phyloP scores from a whole-genome alignment of 2,888 invertebrate species.

The Biston stratarius region DNA sequence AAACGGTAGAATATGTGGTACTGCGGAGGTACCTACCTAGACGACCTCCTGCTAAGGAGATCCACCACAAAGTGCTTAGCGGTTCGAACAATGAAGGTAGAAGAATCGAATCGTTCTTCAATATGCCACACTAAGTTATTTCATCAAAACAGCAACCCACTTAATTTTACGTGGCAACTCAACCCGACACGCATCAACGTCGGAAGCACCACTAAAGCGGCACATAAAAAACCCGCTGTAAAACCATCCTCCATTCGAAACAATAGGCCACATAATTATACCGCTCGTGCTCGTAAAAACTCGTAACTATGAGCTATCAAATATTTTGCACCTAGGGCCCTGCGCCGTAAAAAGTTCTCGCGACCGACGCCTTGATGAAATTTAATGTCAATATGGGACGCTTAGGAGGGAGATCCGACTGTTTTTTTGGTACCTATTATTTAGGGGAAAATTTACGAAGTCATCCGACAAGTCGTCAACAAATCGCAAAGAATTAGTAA shows the following conservation, averaged over 20 bases:
- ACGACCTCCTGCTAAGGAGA: too few relatives aligned
- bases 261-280: constrained; percentile 74
- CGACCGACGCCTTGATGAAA: constrained; percentile 46
- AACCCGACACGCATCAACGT: constrained; percentile 41
- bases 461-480: too few relatives aligned
- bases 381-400: constrained; percentile 38
- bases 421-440: not conserved
- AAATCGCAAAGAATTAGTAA: too few relatives aligned
- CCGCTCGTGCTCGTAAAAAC: constrained; percentile 67
- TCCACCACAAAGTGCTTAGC: too few relatives aligned
- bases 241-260: constrained; percentile 56
- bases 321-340: constrained; percentile 74
- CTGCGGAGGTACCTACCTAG: too few relatives aligned
- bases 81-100: too few relatives aligned
- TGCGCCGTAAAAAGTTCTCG: constrained; percentile 44
- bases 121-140: constrained; percentile 3
- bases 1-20: too few relatives aligned
- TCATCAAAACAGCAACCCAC: constrained; percentile 32
- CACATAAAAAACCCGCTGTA: constrained; percentile 55
- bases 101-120: not conserved
- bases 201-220: constrained; percentile 50
- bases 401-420: not conserved
- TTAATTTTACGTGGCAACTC: constrained; percentile 43
- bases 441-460: too few relatives aligned
- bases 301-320: constrained; percentile 63